These are phyloP conservation scores for Theonella swinhoei DNA, from an alignment of 37 sponge, comb jelly and placozoan genomes.

Conservation along the genomic window DNA sequence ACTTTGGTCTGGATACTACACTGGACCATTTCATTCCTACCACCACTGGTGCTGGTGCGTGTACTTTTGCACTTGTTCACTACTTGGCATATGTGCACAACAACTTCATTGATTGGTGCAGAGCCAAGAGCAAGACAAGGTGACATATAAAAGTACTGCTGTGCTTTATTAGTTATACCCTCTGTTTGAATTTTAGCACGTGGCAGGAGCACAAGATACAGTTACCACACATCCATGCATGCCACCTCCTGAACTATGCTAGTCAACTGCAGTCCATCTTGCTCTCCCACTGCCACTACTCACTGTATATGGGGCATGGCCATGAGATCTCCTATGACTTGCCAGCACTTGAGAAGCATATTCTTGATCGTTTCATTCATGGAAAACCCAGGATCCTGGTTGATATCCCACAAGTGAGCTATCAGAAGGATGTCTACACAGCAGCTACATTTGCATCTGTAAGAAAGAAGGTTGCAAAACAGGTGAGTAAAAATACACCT, in stretches of 20 bases:
- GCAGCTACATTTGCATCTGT: constrained; percentile 52
- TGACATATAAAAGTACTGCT: background rate
- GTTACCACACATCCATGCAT: constrained; percentile 54
- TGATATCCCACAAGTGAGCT: constrained; percentile 66
- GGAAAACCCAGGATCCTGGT: constrained; percentile 74
- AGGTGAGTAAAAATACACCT: constrained; percentile 1
- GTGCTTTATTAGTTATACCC: no score
- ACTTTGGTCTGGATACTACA: constrained; percentile 10
- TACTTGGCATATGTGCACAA: constrained; percentile 70
- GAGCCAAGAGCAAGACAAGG: background rate
- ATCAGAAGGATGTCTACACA: constrained; percentile 52
- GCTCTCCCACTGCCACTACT: constrained; percentile 83
- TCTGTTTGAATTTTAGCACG: background rate
- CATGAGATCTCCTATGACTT: constrained; percentile 70
- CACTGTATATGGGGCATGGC: constrained; percentile 74
- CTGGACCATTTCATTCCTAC: constrained; percentile 77
- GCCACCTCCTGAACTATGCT: constrained; percentile 79
- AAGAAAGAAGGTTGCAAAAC: constrained; percentile 53
- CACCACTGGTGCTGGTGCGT: constrained; percentile 59
- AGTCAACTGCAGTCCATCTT: constrained; percentile 67
- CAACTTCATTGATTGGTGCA: constrained; percentile 63
- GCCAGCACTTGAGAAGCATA: constrained; percentile 81
- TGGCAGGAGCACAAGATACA: constrained; percentile 55
- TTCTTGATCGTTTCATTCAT: constrained; percentile 76
- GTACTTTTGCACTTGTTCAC: constrained; percentile 66